These are phyloP conservation scores for Grus americana DNA, from an alignment of 2,113 vertebrate species.

Conservation along the genomic window DNA sequence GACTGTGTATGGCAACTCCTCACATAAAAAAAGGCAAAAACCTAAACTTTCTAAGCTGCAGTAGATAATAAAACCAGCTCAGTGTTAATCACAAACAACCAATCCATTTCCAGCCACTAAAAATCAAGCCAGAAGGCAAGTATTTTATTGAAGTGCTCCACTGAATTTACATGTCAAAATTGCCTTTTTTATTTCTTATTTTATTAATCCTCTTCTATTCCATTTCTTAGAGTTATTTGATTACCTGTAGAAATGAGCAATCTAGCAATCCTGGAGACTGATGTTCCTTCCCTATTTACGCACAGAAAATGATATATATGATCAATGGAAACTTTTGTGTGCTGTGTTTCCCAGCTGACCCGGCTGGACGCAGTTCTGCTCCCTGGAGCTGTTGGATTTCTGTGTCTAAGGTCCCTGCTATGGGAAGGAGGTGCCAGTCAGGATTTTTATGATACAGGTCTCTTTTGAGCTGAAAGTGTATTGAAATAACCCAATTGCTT, in stretches of 20 bases:
- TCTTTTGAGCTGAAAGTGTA: not conserved
- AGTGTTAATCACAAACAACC: not conserved
- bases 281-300: not conserved
- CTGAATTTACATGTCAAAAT: conserved; percentile 14
- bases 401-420: not conserved
- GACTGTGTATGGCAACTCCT: not conserved
- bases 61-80: not conserved
- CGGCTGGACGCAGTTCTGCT: not conserved
- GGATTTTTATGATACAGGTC: not conserved
- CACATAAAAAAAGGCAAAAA: not conserved
- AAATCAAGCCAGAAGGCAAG: conserved; percentile 31
- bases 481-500: not conserved
- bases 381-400: not conserved
- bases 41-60: not conserved
- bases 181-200: not conserved
- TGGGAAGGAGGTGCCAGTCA: not conserved
- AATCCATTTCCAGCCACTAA: not conserved
- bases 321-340: not conserved
- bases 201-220: not conserved
- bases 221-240: not conserved
- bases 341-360: not conserved
- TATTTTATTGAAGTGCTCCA: conserved; percentile 16
- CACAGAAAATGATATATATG: not conserved
- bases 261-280: not conserved
- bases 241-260: not conserved